These are phyloP conservation scores for Piscicola geometra DNA, from an alignment of 2,888 invertebrate species.

Conservation along the genomic window DNA sequence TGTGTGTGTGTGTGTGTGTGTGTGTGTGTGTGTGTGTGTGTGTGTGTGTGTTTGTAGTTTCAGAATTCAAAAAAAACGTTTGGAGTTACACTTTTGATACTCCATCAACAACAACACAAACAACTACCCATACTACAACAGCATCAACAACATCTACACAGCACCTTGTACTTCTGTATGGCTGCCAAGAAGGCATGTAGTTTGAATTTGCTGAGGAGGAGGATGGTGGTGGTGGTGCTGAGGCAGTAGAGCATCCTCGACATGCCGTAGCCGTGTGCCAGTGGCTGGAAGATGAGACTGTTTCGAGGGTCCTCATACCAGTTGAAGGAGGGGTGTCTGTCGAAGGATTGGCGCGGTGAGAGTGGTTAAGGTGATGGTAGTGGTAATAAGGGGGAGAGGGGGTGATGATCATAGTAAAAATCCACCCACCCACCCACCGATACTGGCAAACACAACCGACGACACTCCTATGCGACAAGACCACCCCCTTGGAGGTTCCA, in stretches of 20 bases:
- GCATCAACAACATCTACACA: too few species aligned
- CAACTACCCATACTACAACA: too few species aligned
- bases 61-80: too few species aligned
- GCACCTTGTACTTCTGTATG: background rate
- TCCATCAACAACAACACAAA: too few species aligned
- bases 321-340: background rate
- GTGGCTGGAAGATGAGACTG: background rate
- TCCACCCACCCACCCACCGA: background rate
- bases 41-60: too few species aligned
- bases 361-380: too few species aligned
- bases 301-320: background rate
- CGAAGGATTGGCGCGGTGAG: background rate
- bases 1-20: too few species aligned
- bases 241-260: background rate
- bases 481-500: conserved; percentile 59
- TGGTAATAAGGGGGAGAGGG: background rate
- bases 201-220: conserved; percentile 1
- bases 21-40: too few species aligned
- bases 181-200: background rate
- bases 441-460: conserved; percentile 35
- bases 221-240: background rate
- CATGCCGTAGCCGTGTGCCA: background rate
- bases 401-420: background rate
- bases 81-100: too few species aligned
- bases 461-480: conserved; percentile 51